Evolutionary conservation across 2,113 vertebrate genomes (phyloP).

Genomic region (Bolborhynchus lineola): DNA sequence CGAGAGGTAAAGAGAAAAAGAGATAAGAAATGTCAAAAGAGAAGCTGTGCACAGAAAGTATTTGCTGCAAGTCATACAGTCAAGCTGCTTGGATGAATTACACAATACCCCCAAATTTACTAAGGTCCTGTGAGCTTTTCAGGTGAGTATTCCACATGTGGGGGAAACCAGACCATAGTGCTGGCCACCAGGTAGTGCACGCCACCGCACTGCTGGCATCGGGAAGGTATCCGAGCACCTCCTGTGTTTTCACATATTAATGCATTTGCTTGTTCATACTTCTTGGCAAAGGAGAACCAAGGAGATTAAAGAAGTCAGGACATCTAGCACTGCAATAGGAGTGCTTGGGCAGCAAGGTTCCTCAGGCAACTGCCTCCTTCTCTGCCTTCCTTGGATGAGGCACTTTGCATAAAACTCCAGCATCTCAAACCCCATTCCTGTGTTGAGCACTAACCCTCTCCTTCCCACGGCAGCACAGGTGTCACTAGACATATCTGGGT

Average conservation of each 20-base stretch:
- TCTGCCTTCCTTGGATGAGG: background rate
- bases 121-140: background rate
- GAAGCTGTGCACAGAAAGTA: background rate
- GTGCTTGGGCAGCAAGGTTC: background rate
- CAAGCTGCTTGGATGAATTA: background rate
- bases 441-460: background rate
- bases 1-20: background rate
- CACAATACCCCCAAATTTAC: background rate
- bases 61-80: background rate
- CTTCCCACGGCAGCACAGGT: background rate
- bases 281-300: background rate
- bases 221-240: background rate
- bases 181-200: background rate
- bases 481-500: accelerated
- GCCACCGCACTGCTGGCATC: background rate
- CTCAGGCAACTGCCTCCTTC: background rate
- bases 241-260: accelerated
- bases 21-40: background rate
- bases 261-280: background rate
- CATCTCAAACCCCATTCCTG: background rate
- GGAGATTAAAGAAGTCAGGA: background rate
- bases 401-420: background rate
- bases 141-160: accelerated
- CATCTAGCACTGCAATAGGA: background rate
- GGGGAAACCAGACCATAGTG: accelerated